phyloP scores from a whole-genome alignment of 2,797 vertebrate genomes.

The Nyctalus aviator region DNA sequence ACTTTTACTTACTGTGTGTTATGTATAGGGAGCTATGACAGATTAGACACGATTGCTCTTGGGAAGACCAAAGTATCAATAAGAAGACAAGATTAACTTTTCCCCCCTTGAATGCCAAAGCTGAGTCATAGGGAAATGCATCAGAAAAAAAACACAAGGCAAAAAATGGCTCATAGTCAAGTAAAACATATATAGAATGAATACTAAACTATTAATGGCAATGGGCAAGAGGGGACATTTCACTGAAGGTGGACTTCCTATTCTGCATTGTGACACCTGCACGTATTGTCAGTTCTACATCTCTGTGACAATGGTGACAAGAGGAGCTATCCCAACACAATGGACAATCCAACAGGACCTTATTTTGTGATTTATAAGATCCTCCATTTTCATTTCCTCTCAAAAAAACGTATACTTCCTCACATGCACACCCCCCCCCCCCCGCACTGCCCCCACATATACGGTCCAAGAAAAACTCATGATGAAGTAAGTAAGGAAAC shows the following conservation, averaged over 20 bases:
- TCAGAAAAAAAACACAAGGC: not conserved
- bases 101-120: not conserved
- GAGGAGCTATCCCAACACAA: not conserved
- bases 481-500: not conserved
- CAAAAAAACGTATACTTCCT: not conserved
- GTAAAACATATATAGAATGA: not conserved
- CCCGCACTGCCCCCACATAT: not conserved
- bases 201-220: not conserved
- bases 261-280: not conserved
- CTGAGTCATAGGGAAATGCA: not conserved
- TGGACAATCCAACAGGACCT: not conserved
- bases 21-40: not conserved
- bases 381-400: constrained; percentile 4
- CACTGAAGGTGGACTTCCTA: not conserved
- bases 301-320: not conserved
- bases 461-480: not conserved
- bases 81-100: not conserved
- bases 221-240: rapidly evolving
- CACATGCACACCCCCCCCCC: too few species aligned
- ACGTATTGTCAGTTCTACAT: not conserved
- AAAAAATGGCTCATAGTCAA: not conserved
- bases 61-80: not conserved
- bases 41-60: not conserved
- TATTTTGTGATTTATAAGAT: not conserved
- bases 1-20: not conserved